A percentile compares a stretch with the other conserved stretches of the same genome.
These are phyloP conservation scores for Euleptes europaea DNA, from an alignment of 2,113 vertebrate genomes.

Conservation along the genomic window DNA sequence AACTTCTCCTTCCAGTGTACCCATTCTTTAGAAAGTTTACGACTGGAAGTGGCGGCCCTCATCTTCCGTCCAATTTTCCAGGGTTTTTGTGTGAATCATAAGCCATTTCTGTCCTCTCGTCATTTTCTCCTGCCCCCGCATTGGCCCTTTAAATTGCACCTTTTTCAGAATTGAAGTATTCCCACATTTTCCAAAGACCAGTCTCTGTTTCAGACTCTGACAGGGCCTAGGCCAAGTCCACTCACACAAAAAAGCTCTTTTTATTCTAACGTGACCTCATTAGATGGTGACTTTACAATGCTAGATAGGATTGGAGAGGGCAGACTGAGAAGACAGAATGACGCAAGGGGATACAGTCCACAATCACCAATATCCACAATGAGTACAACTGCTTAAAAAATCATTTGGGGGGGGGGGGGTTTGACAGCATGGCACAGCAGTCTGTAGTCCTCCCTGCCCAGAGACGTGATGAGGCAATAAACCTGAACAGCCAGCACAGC, in stretches of 20 bases:
- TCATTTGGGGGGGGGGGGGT: slow-evolving; percentile 16
- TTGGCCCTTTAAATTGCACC: slow-evolving; percentile 51
- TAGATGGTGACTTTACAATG: slow-evolving; percentile 51
- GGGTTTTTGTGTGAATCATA: slow-evolving; percentile 51
- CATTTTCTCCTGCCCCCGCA: slow-evolving; percentile 35
- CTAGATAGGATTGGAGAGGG: slow-evolving; percentile 36
- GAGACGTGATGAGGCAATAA: slow-evolving; percentile 1
- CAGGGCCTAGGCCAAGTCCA: slow-evolving; percentile 39
- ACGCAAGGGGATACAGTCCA: slow-evolving; percentile 35
- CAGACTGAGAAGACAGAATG: not conserved
- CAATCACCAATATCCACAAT: not conserved
- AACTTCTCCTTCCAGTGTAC: slow-evolving; percentile 54
- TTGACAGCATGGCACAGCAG: slow-evolving; percentile 21
- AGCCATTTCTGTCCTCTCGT: slow-evolving; percentile 50
- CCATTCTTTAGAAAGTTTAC: slow-evolving; percentile 45
- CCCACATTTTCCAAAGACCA: slow-evolving; percentile 46
- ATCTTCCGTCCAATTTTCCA: slow-evolving; percentile 58
- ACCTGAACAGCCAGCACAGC: not conserved
- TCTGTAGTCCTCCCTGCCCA: not conserved
- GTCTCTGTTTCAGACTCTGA: slow-evolving; percentile 45
- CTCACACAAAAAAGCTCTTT: slow-evolving; percentile 68
- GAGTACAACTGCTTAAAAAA: slow-evolving; percentile 22
- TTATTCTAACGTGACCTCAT: slow-evolving; percentile 47
- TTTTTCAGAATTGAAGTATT: slow-evolving; percentile 48
- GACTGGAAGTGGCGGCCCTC: slow-evolving; percentile 23